Base-by-base conservation (phyloP, 2,888 invertebrate genomes). In the Caenorhabditis afra region DNA sequence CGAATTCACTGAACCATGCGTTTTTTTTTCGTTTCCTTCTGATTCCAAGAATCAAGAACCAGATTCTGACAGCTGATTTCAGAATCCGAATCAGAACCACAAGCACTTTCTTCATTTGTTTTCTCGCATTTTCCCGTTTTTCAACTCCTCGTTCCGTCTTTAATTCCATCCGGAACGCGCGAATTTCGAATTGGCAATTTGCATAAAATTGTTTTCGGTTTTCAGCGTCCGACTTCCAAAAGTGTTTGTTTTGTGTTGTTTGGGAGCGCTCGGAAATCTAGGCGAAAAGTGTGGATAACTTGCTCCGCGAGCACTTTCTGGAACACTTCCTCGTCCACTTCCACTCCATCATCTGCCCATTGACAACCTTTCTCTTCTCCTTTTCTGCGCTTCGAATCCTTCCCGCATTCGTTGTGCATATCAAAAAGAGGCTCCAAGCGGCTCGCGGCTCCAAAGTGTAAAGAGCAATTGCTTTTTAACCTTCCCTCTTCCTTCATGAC, bases 401-500 rank as follows among this genome's bases (percentile, higher is more conserved):
- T 58, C 23, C 45, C 29, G n/a, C 47, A 35, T 41, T 45, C 29
- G 23, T 47, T 45, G 35, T 47, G 45, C 35, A 44, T 61, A 44
- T 44, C 59, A 47, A 66, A 49, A 68, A 52, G 41, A 35, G 50
- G n/a, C 29, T 20, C 41, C n/a, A n/a, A n/a, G n/a, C n/a, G 22
- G 29, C 20, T 44, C 11, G 39, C 35, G 41, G 18, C 20, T 37
- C 35, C 37, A 47, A 29, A 39, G 68, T 70, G 68, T 70, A 70
- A 70, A 70, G 68, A 70, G 68, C 68, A 70, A 70, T 70, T 70
- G 68, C 50, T 59, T 67, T 49, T 57, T 29, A 52, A 53, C 64
- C 64, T n/a, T n/a, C n/a, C n/a, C n/a, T 64, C 37, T 50, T 35
- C 39, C 16, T 11, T 50, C 29, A 20, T 41, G 29, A 12, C 41